A percentile compares a stretch with the other conserved stretches of the same genome.
phyloP scores from a whole-genome alignment of 2,797 vertebrate species.

The Hylomyscus alleni region DNA sequence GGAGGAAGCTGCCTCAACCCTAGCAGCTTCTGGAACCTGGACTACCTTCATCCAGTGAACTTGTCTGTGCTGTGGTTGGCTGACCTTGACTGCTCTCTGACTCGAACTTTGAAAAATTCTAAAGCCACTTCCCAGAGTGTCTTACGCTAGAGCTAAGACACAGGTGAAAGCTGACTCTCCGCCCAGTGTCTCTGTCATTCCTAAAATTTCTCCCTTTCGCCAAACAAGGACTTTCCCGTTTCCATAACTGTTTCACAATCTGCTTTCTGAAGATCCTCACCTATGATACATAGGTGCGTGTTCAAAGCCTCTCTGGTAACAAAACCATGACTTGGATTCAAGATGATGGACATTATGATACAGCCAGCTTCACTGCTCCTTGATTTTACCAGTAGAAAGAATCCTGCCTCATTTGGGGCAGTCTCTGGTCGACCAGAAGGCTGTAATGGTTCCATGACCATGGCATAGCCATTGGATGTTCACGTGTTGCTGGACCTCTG shows the following conservation, averaged over 20 bases:
- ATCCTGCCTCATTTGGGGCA: neutral
- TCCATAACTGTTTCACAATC: neutral
- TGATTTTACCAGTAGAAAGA: neutral
- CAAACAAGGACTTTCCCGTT: neutral
- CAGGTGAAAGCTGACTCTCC: neutral
- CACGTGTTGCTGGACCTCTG: neutral
- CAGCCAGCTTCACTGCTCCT: neutral
- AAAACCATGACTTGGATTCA: neutral
- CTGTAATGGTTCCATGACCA: neutral
- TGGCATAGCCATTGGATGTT: neutral
- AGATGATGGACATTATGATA: too few species aligned
- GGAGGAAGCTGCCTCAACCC: neutral
- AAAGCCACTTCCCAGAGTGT: neutral
- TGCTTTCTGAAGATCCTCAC: neutral
- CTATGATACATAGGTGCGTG: neutral
- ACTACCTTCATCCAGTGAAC: neutral
- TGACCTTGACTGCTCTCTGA: neutral
- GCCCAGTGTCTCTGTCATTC: neutral
- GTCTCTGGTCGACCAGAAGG: neutral
- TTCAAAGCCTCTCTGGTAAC: neutral
- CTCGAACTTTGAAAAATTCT: neutral
- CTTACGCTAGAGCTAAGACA: neutral
- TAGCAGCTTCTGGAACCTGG: neutral
- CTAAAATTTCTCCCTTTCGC: neutral
- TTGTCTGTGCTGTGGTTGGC: too few species aligned